A percentile compares a stretch with the other conserved stretches of the same genome.
phyloP scores from a whole-genome alignment of 2,888 invertebrate species.

The Dynastes hyllus region DNA sequence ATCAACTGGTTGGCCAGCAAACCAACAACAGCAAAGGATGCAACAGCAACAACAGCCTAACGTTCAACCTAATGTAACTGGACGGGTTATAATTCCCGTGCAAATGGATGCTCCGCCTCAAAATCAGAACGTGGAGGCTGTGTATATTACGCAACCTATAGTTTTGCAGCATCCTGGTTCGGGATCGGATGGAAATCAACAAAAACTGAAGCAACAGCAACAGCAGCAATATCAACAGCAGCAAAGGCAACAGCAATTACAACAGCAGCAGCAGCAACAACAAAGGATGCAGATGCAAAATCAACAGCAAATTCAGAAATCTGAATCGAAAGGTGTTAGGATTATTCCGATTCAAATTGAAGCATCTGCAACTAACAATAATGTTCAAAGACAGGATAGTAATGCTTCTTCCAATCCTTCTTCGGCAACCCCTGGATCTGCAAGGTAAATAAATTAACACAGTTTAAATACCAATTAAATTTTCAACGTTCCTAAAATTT shows the following conservation, averaged over 20 bases:
- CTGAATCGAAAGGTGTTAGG: constrained; percentile 68
- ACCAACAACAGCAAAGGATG: constrained; percentile 58
- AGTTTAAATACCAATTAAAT: no score
- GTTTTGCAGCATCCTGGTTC: constrained; percentile 58
- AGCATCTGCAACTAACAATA: constrained; percentile 62
- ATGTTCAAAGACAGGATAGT: constrained; percentile 51
- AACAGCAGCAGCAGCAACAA: constrained; percentile 58
- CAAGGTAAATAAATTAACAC: constrained; percentile 50
- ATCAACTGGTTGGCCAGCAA: constrained; percentile 61
- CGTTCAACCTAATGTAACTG: constrained; percentile 48
- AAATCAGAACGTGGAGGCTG: constrained; percentile 54
- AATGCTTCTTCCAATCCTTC: constrained; percentile 44
- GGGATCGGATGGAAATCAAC: constrained; percentile 44
- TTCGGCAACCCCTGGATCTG: constrained; percentile 51
- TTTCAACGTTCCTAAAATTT: no score
- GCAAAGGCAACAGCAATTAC: constrained; percentile 51
- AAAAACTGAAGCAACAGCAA: constrained; percentile 50
- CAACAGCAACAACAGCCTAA: constrained; percentile 47
- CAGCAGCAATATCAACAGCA: constrained; percentile 28
- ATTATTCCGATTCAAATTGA: constrained; percentile 82
- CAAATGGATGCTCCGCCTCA: constrained; percentile 53
- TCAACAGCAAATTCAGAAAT: constrained; percentile 59
- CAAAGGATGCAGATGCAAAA: constrained; percentile 11
- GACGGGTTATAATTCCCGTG: constrained; percentile 49
- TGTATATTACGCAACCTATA: constrained; percentile 57